Conservation (phyloP, 2,888 invertebrate genomes). For the Chironomus riparius region DNA sequence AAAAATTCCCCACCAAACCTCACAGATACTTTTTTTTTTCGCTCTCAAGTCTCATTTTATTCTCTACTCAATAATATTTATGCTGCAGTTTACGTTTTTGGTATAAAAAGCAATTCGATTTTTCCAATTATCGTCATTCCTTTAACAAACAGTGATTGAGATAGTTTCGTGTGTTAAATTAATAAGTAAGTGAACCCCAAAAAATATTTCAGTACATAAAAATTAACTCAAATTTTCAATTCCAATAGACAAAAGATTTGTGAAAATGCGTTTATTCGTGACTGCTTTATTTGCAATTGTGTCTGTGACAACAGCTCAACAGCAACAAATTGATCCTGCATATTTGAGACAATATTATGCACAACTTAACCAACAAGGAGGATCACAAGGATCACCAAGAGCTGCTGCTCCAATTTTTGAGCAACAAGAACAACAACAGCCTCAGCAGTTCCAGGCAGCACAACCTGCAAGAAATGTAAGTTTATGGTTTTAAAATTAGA, state of each 20-base stretch:
- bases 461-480: slow-evolving; percentile 34
- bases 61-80: not conserved
- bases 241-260: not conserved
- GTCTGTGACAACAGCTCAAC: slow-evolving; percentile 28
- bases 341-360: slow-evolving; percentile 41
- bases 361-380: slow-evolving; percentile 38
- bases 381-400: slow-evolving; percentile 43
- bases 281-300: slow-evolving; percentile 19
- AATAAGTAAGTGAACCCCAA: not conserved
- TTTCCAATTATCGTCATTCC: slow-evolving; percentile 26
- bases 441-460: slow-evolving; percentile 38
- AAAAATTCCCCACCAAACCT: slow-evolving; percentile 1
- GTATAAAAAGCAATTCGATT: slow-evolving; percentile 26
- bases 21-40: not conserved
- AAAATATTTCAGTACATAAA: not conserved
- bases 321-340: slow-evolving; percentile 40
- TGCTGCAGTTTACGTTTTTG: not conserved
- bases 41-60: slow-evolving; percentile 17
- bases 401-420: slow-evolving; percentile 43
- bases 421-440: slow-evolving; percentile 44
- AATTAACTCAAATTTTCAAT: not conserved
- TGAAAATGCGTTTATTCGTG: slow-evolving; percentile 24
- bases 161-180: not conserved
- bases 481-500: not conserved
- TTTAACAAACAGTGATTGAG: not conserved